Percentiles rank a stretch among this genome's conserved stretches.
Evolutionary conservation across 2,888 invertebrate genomes (phyloP).

Genomic region (Apamea monoglypha): DNA sequence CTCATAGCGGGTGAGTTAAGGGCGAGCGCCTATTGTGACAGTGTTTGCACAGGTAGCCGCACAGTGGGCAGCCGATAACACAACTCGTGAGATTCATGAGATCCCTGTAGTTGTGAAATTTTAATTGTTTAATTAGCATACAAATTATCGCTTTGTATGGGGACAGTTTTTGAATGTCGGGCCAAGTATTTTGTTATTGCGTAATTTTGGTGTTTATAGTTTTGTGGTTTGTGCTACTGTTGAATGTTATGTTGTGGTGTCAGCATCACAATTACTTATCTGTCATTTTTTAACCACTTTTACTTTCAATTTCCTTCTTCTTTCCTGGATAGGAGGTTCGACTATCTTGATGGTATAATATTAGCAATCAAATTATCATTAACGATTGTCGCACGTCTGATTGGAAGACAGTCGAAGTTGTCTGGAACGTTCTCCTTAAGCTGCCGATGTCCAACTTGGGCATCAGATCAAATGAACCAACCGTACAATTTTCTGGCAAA

Average conservation of each 20-base stretch:
- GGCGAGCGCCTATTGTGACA: slow-evolving; percentile 78
- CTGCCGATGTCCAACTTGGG: not conserved
- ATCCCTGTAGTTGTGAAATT: slow-evolving; percentile 68
- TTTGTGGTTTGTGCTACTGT: slow-evolving; percentile 1
- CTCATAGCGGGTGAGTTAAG: slow-evolving; percentile 82
- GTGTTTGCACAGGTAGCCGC: slow-evolving; percentile 84
- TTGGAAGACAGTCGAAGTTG: not conserved
- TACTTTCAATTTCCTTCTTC: too few species aligned
- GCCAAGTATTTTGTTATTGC: not conserved
- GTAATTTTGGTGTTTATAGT: not conserved
- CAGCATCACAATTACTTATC: not conserved
- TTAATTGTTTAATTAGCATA: slow-evolving; percentile 72
- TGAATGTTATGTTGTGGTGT: not conserved
- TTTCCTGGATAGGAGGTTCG: not conserved
- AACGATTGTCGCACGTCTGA: not conserved
- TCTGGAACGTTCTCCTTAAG: not conserved
- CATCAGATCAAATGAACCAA: not conserved
- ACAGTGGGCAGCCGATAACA: slow-evolving; percentile 77
- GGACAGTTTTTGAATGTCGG: slow-evolving; percentile 27
- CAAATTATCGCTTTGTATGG: slow-evolving; percentile 58
- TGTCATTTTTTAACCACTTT: not conserved
- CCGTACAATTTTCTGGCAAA: too few species aligned
- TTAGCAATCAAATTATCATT: not conserved
- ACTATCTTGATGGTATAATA: not conserved
- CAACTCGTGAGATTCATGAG: slow-evolving; percentile 67